These are phyloP conservation scores for Anguilla pacifica DNA, from an alignment of 2,797 vertebrate genomes.

Conservation along the genomic window DNA sequence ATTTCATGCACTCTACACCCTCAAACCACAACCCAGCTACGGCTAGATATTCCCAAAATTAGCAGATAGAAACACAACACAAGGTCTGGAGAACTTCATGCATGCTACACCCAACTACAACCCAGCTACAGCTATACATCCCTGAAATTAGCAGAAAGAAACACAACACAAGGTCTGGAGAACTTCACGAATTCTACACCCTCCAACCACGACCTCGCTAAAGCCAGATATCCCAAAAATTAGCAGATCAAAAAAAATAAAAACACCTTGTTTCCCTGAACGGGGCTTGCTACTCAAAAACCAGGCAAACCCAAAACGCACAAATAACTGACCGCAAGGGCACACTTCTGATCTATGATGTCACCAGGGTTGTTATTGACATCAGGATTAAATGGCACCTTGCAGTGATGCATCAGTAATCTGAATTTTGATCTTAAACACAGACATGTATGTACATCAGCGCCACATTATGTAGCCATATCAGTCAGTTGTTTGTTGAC, in stretches of 20 bases:
- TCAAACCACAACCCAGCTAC: too few species aligned
- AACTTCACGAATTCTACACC: not conserved
- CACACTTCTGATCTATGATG: not conserved
- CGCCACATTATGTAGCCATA: not conserved
- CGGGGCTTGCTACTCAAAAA: not conserved
- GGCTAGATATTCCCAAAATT: too few species aligned
- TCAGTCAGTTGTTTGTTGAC: not conserved
- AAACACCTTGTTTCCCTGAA: not conserved
- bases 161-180: not conserved
- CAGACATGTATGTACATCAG: not conserved
- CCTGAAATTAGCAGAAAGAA: too few species aligned
- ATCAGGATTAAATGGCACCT: not conserved
- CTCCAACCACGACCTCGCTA: too few species aligned
- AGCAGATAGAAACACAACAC: too few species aligned
- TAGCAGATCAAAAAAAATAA: too few species aligned
- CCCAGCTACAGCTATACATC: too few species aligned
- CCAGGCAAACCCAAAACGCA: not conserved
- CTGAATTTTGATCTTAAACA: not conserved
- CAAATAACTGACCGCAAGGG: not conserved
- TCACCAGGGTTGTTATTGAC: not conserved
- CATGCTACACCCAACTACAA: too few species aligned
- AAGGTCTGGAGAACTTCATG: too few species aligned
- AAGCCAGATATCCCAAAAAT: too few species aligned
- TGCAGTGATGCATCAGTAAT: not conserved
- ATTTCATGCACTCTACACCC: too few species aligned